Evolutionary conservation across 2,797 vertebrate genomes (phyloP).

Genomic region (Spinus pinus): DNA sequence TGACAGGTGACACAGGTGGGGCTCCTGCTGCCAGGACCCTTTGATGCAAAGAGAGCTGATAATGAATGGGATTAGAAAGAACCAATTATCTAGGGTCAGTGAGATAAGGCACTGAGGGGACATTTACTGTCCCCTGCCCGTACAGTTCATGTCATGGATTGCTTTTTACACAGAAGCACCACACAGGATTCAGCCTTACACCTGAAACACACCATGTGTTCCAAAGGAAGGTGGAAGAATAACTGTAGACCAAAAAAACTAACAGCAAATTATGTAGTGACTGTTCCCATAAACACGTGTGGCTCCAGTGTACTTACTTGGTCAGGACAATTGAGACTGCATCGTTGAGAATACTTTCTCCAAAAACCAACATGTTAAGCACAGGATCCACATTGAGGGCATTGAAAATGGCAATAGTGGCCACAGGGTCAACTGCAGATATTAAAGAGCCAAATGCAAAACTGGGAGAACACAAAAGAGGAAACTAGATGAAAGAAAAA

Average conservation of each 20-base stretch:
- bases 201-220: neutral
- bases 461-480: conserved; percentile 69
- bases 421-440: conserved; percentile 96
- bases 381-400: conserved; percentile 97
- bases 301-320: conserved; percentile 82
- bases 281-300: neutral
- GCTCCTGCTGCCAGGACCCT: neutral
- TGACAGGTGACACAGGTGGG: neutral
- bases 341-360: conserved; percentile 98
- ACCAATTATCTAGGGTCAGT: neutral
- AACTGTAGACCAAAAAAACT: neutral
- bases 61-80: neutral
- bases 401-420: conserved; percentile 98
- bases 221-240: neutral
- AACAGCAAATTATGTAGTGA: neutral
- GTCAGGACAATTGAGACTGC: conserved; percentile 97
- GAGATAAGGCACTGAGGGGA: neutral
- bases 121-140: neutral
- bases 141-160: neutral
- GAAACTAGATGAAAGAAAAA: neutral
- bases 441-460: conserved; percentile 98
- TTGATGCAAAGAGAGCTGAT: neutral
- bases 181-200: neutral
- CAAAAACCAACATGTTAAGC: conserved; percentile 98
- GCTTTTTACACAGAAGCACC: neutral